Percentiles rank a stretch among this genome's conserved stretches.
Evolutionary conservation across 1,140 invertebrate species (phyloP).

Genomic region (Leptoteleia sp.): DNA sequence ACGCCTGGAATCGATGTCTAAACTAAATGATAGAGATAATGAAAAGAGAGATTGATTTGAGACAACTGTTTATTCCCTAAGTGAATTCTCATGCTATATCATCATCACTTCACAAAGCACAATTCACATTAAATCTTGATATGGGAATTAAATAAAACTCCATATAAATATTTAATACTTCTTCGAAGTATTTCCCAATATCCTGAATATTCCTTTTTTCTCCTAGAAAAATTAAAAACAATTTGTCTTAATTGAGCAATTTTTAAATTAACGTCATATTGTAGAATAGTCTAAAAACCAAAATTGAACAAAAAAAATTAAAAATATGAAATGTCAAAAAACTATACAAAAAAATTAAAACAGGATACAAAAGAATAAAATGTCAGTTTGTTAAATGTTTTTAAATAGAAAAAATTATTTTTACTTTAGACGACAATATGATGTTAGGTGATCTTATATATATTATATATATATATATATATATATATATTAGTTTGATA

Average conservation of each 20-base stretch:
- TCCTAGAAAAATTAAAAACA: background rate
- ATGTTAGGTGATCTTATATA: background rate
- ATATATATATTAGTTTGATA: no score
- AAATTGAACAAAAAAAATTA: no score
- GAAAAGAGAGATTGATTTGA: constrained; percentile 34
- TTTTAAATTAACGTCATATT: constrained; percentile 17
- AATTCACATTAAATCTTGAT: constrained; percentile 41
- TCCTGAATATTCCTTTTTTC: no score
- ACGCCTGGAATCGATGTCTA: constrained; percentile 68
- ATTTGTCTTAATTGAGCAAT: constrained; percentile 24
- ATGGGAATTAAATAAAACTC: constrained; percentile 13
- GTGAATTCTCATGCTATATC: constrained; percentile 14
- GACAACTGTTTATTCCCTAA: constrained; percentile 23
- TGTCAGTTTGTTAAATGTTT: no score
- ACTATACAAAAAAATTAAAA: no score
- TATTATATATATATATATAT: no score
- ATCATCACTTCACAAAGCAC: constrained; percentile 49
- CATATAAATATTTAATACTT: constrained; percentile 27
- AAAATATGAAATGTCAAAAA: no score
- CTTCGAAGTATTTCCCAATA: constrained; percentile 16
- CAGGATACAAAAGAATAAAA: no score
- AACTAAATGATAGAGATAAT: constrained; percentile 41
- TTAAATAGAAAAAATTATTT: no score
- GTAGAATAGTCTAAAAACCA: constrained; percentile 3
- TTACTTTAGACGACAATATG: no score